Evolutionary conservation across 2,797 vertebrate genomes (phyloP), one percentile per base, ranked within the genome.

Genomic region (Hydrolagus colliei): DNA sequence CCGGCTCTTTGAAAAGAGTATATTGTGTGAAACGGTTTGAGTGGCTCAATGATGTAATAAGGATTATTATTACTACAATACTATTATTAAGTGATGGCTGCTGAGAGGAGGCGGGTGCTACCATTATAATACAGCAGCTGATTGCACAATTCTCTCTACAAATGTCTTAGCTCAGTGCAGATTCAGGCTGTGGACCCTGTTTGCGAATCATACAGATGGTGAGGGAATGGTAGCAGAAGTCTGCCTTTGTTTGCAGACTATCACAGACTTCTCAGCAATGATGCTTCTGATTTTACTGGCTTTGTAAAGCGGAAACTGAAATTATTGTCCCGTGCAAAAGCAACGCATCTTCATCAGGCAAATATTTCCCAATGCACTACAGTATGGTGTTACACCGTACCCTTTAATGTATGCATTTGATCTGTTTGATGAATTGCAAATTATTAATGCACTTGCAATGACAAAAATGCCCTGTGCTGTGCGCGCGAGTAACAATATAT

Each of bases 361-460:
- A 71, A 71, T 18, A 14, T 5, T 84, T 71, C 32, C 67, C 32
- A 71, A 71, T 52, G 41, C 41, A 71, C 65, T 35, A 71, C 16
- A 71, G 71, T 71, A 84, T 84, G 71, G 35, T 20, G 35, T 84
- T 84, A n/a, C 79, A 68, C 59, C 41, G 9, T 65, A 84, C 9
- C 41, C 71, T 71, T 84, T 71, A 71, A 84, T 18, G 12, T 18
- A 71, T 67, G 65, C 65, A 68, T 63, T 68, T 84, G 65, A 84
- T 84, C 71, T 71, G 32, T 71, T 52, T 68, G 71, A 35, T 52
- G 41, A 84, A 84, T 84, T 84, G 41, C 65, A 84, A 84, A 84
- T 84, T 52, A 52, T 52, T 52, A 52, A 52, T 52, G 41, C 41
- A 52, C 41, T 52, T 52, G 16, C 35, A 82, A 71, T 71, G 52